Base-by-base conservation (phyloP, 1,140 invertebrate species). In the Gonatopus flavifemur region DNA sequence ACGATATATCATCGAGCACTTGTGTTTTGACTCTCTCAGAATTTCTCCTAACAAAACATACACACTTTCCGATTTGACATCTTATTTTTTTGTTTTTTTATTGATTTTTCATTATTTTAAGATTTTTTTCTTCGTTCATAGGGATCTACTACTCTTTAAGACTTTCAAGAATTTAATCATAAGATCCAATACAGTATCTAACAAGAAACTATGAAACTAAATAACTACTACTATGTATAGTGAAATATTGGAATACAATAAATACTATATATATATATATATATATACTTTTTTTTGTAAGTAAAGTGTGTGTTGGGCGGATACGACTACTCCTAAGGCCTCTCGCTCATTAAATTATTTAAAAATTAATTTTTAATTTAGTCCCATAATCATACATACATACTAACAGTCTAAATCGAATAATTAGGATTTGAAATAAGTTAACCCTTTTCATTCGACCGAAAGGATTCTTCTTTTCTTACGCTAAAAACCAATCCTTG, bases 321-420 rank as follows among this genome's bases (percentile, higher is more conserved):
- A 78, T 78, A 73, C 66, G 66, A 74, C 73, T 78, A 77, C 66
- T 70, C 66, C 76, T 78, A 78, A 78, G 76, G 76, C 76, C 76
- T n/a, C n/a, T 77, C 76, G 57, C 76, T 77, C 67, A 73, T 73
- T n/a, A 53, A 75, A 75, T 73, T 59, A 64, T 68, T 60, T 69
- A 59, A 67, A n/a, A 70, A 64, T 58, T 67, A 55, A 61, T 58
- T 55, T 21, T 55, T 46, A 58, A 55, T 66, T 74, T 71, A 72
- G 61, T 74, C 64, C 61, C 67, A 62, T n/a, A n/a, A n/a, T n/a
- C n/a, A n/a, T 59, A 59, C 62, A 74, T 66, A 63, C 64, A 55
- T 55, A 54, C 57, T 72, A 72, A 68, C 50, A 67, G 49, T 59
- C 55, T 63, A 68, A 65, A 50, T 63, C 46, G 57, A 64, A 62